Conservation (phyloP, 2,113 vertebrate genomes). For the Myanophis thanlyinensis region DNA sequence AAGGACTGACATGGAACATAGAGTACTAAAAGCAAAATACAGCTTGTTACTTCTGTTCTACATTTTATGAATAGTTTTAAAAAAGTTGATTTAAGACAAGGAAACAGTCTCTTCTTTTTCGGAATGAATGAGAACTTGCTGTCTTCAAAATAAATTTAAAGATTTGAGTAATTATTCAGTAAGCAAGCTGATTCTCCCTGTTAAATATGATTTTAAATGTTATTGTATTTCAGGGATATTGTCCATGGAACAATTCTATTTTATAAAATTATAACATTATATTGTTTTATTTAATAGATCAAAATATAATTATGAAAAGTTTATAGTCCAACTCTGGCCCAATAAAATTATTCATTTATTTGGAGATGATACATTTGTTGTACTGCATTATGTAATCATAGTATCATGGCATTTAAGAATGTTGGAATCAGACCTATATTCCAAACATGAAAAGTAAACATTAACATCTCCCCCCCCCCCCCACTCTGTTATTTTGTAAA, state of each 20-base stretch:
- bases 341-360: not conserved
- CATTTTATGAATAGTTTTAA: not conserved
- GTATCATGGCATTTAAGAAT: not conserved
- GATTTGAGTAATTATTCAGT: not conserved
- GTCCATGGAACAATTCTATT: not conserved
- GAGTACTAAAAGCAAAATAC: not conserved
- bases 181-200: not conserved
- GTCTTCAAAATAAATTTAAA: not conserved
- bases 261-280: not conserved
- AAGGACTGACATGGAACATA: not conserved
- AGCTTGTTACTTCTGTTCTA: not conserved
- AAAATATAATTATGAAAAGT: not conserved
- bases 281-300: not conserved
- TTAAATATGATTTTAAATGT: not conserved
- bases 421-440: not conserved
- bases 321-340: not conserved
- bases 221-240: not conserved
- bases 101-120: not conserved
- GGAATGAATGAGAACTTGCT: not conserved
- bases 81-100: not conserved
- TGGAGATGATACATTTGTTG: not conserved
- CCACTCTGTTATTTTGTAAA: conserved; percentile 12
- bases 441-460: not conserved
- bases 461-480: not conserved
- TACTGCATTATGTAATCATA: not conserved